These are phyloP conservation scores for Ictalurus furcatus DNA, from an alignment of 2,113 vertebrate species.

Conservation along the genomic window DNA sequence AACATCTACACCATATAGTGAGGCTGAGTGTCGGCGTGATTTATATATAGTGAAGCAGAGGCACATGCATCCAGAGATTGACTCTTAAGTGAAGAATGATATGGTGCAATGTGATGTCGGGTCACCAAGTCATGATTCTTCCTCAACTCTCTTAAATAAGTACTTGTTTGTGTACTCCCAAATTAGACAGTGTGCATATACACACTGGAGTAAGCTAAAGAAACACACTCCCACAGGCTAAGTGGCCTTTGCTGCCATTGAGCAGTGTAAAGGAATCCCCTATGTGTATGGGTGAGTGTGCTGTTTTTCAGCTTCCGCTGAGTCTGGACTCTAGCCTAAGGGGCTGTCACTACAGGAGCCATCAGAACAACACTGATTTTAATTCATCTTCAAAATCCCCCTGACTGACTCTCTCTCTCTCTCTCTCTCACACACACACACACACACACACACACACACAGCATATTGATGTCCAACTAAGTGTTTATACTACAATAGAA, in stretches of 20 bases:
- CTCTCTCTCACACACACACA: background rate
- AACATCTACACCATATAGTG: conserved; percentile 36
- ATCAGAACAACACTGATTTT: conserved; percentile 43
- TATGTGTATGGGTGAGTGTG: conserved; percentile 4
- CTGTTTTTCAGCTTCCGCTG: background rate
- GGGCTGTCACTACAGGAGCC: conserved; percentile 32
- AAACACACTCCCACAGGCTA: background rate
- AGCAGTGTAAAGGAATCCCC: conserved; percentile 15
- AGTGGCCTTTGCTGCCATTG: background rate
- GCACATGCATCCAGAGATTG: background rate
- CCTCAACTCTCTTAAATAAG: conserved; percentile 3
- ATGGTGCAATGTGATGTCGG: background rate
- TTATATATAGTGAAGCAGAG: background rate
- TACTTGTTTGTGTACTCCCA: background rate
- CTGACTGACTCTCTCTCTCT: background rate
- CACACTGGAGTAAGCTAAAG: background rate
- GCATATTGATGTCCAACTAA: conserved; percentile 17
- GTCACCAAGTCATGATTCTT: background rate
- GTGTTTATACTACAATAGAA: conserved; percentile 26
- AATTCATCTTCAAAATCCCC: conserved; percentile 40
- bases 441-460: background rate
- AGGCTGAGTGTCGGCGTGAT: conserved; percentile 8
- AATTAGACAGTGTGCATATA: background rate
- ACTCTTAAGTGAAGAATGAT: background rate
- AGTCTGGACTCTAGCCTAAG: conserved; percentile 37